phyloP scores from a whole-genome alignment of 2,888 invertebrate genomes.

The Heliothis peltigera region DNA sequence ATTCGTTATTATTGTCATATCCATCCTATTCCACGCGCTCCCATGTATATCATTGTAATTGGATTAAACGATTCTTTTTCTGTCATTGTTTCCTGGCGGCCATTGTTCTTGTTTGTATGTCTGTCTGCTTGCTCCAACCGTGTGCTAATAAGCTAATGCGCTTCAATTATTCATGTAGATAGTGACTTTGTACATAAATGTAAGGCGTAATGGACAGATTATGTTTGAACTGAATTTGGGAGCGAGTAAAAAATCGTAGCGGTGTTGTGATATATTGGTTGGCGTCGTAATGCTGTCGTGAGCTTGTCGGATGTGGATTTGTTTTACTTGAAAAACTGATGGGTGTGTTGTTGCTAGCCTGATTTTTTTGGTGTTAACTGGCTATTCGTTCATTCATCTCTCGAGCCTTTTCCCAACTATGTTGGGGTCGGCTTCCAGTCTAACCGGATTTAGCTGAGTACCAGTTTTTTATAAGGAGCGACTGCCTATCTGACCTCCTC shows the following conservation, averaged over 20 bases:
- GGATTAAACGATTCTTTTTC: slow-evolving; percentile 88
- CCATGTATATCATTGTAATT: slow-evolving; percentile 85
- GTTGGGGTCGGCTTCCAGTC: too few relatives aligned
- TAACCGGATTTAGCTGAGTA: too few relatives aligned
- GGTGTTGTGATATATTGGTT: slow-evolving; percentile 41
- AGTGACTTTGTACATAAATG: slow-evolving; percentile 59
- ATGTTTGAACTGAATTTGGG: slow-evolving; percentile 51
- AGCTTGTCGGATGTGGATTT: slow-evolving; percentile 23
- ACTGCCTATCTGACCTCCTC: too few relatives aligned
- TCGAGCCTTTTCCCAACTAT: too few relatives aligned
- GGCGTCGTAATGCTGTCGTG: slow-evolving; percentile 16
- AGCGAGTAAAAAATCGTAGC: slow-evolving; percentile 28
- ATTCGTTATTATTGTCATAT: slow-evolving; percentile 56
- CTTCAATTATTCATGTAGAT: slow-evolving; percentile 85
- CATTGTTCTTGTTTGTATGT: slow-evolving; percentile 83
- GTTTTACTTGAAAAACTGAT: slow-evolving; percentile 5
- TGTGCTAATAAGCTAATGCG: slow-evolving; percentile 88
- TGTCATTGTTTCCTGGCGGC: slow-evolving; percentile 84
- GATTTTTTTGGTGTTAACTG: not conserved
- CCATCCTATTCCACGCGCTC: slow-evolving; percentile 66
- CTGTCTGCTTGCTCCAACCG: slow-evolving; percentile 69
- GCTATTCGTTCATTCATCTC: too few relatives aligned
- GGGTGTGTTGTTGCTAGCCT: not conserved
- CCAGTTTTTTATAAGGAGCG: too few relatives aligned
- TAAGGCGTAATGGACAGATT: slow-evolving; percentile 64